Evolutionary conservation across 1,140 invertebrate genomes (phyloP), one percentile per base, ranked within the genome.

Genomic region (Hypsibius dujardini): DNA sequence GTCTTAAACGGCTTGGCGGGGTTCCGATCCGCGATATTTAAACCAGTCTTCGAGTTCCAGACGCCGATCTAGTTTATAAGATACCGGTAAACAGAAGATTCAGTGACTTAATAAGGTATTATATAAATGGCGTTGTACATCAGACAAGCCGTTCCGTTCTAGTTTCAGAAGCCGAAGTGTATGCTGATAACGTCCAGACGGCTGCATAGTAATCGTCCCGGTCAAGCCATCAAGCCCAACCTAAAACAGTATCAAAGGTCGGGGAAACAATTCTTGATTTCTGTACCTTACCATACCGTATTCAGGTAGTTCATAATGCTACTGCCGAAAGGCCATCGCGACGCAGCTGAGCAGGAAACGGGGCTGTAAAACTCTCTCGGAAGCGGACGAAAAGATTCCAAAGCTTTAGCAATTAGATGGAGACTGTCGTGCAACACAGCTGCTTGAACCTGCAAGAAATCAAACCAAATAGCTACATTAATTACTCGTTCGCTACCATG

Each of bases 281-380:
- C 7, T 7, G 45, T 14, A 14, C 7, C 3, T 67, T 7, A 14
- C 42, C 45, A 42, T 67, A 67, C 62, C 62, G 62, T 67, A 42
- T 67, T 14, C 42, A 67, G 62, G 62, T 67, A 67, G 45, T 67
- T 67, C 62, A 67, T 12, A 3, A 67, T 42, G 45, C 62, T 67
- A 42, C 7, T 67, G 7, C 62, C 62, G 42, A 14, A 67, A 7
- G 62, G 3, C 42, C 7, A 14, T 67, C 62, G 7, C 3, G 62
- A 67, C 12, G 62, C 7, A 12, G 7, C 45, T 7, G 7, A 3
- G 62, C 62, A 67, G 3, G 62, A 67, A 14, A 67, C 62, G 12
- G 62, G 62, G 12, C 45, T 42, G 62, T 14, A 14, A 42, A 67
- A 67, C 3, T 67, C 62, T 14, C 45, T 3, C 62, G 62, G 62